Percentiles rank a stretch among this genome's conserved stretches.
These are phyloP conservation scores for Zaprionus lineosus DNA, from an alignment of 2,888 invertebrate species.

Conservation along the genomic window DNA sequence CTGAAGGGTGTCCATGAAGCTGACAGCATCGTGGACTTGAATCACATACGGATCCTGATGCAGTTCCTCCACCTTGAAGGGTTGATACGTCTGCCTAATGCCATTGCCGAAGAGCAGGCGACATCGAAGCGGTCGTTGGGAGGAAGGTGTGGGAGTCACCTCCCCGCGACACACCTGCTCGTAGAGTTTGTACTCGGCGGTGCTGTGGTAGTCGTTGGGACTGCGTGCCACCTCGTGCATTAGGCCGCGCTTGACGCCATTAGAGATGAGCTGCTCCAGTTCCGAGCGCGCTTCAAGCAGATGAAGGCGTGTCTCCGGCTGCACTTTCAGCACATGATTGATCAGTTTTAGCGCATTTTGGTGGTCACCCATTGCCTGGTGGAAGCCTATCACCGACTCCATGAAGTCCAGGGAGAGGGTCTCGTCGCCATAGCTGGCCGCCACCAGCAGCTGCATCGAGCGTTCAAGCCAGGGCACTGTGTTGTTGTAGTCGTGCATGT, in stretches of 20 bases:
- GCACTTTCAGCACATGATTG: conserved; percentile 89
- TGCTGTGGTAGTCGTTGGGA: conserved; percentile 57
- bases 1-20: conserved; percentile 83
- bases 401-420: conserved; percentile 68
- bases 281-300: conserved; percentile 93
- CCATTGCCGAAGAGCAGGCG: conserved; percentile 37
- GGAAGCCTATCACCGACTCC: conserved; percentile 73
- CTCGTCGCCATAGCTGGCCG: conserved; percentile 82
- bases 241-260: conserved; percentile 66
- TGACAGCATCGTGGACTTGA: conserved; percentile 85
- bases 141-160: conserved; percentile 14
- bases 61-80: conserved; percentile 84
- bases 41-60: conserved; percentile 84
- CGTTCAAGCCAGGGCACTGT: conserved; percentile 97
- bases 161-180: conserved; percentile 82
- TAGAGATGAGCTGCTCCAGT: conserved; percentile 90
- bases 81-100: conserved; percentile 49
- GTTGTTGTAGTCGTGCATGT: conserved; percentile 93
- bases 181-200: conserved; percentile 80
- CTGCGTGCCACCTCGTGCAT: conserved; percentile 53
- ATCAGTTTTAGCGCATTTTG: conserved; percentile 92
- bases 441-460: conserved; percentile 89
- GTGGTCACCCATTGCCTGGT: conserved; percentile 85
- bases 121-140: conserved; percentile 63
- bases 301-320: conserved; percentile 89